Percentiles rank a stretch among this genome's conserved stretches.
Evolutionary conservation across 2,888 invertebrate genomes (phyloP).

Genomic region (Agrypnus murinus): DNA sequence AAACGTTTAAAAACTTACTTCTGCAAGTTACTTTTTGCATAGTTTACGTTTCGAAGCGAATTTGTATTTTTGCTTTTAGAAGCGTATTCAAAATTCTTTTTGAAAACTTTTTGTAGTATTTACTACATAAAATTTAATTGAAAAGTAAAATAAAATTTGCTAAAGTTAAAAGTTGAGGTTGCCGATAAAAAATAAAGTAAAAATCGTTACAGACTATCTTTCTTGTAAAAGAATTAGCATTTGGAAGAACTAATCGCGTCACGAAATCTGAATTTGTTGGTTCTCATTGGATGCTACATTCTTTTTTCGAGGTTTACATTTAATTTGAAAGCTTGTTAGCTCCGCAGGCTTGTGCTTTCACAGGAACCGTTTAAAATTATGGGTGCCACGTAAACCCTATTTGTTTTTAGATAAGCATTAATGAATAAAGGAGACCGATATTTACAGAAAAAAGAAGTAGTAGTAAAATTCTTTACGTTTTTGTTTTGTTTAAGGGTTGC

Average conservation of each 20-base stretch:
- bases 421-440: slow-evolving; percentile 3
- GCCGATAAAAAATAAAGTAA: too few species aligned
- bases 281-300: slow-evolving; percentile 33
- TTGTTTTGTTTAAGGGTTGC: too few species aligned
- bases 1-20: too few species aligned
- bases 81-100: too few species aligned
- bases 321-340: slow-evolving; percentile 37
- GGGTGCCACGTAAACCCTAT: slow-evolving; percentile 8
- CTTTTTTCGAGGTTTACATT: slow-evolving; percentile 36
- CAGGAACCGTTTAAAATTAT: slow-evolving; percentile 20
- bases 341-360: slow-evolving; percentile 17
- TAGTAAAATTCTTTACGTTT: too few species aligned
- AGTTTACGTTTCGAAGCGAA: too few species aligned
- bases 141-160: too few species aligned
- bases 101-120: too few species aligned
- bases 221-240: slow-evolving; percentile 16
- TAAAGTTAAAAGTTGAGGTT: too few species aligned
- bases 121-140: too few species aligned
- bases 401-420: slow-evolving; percentile 18
- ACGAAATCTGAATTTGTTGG: slow-evolving; percentile 44
- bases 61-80: too few species aligned
- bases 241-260: slow-evolving; percentile 38
- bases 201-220: not conserved
- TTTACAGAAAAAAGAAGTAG: not conserved
- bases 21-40: too few species aligned